Evolutionary conservation across 2,888 invertebrate genomes (phyloP), one percentile per base, ranked within the genome.

Genomic region (Pandemis corylana): DNA sequence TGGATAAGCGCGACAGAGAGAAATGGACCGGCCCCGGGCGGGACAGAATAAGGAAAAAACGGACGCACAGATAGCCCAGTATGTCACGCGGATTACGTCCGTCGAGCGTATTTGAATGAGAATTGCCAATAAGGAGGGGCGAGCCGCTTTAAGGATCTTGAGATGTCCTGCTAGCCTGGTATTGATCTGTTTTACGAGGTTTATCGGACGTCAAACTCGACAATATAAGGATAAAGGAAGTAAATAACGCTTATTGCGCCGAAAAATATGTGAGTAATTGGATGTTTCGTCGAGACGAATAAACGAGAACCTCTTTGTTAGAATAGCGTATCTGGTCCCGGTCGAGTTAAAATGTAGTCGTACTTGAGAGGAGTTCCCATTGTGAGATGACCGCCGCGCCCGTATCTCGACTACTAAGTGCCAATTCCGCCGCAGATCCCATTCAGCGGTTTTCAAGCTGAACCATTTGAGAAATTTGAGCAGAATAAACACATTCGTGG

Each of bases 1-100:
- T 81, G 88, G 92, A 92, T 92, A 92, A 91, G 89, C 87, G 86
- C 87, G 92, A 93, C 92, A 90, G 89, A 92, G 92, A 93, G 90
- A 91, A 93, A 93, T 92, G 91, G 90, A 88, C 87, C 88, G 82
- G 83, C 84, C 88, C 83, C 81, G 81, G 82, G 85, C 85, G 86
- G 85, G 84, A 83, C 83, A 79, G 85, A 93, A 92, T 92, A 93
- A 90, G 85, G 89, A 90, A 90, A 82, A 89, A 90, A 85, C 87
- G 89, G 89, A 89, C 90, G 88, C 83, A 83, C 85, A 89, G 89
- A 90, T 90, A 88, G 89, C 85, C 88, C 88, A 88, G 91, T 90
- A 89, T 91, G 93, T 92, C 92, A 88, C 86, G 81, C 84, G 89
- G 92, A 93, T 92, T 92, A 91, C 89, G 83, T 84, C 85, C 77